phyloP scores from a whole-genome alignment of 2,113 vertebrate genomes.

The Columba janthina region DNA sequence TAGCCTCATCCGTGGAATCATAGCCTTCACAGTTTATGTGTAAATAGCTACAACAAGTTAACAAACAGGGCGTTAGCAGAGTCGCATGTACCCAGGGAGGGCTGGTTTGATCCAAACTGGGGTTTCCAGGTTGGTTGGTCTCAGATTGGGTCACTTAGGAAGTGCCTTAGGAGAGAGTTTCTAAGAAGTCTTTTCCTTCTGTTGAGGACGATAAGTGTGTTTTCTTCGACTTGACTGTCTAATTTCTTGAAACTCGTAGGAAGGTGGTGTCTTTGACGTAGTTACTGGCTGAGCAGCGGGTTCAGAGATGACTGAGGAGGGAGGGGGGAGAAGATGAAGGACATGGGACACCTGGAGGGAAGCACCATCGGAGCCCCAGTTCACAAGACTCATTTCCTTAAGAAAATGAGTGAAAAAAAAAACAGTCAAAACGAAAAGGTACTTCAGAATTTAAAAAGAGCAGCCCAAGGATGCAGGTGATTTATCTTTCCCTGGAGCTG shows the following conservation, averaged over 20 bases:
- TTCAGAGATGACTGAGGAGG: neutral
- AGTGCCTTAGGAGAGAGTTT: neutral
- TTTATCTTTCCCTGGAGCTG: neutral
- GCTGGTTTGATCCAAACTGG: neutral
- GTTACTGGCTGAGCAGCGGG: neutral
- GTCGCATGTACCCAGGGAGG: accelerated
- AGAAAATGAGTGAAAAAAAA: neutral
- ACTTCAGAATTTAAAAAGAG: neutral
- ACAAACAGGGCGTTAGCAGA: accelerated
- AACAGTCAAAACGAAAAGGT: neutral
- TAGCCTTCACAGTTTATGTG: neutral
- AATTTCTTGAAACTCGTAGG: neutral
- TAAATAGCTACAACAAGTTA: neutral
- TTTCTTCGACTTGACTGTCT: neutral
- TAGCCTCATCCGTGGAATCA: neutral
- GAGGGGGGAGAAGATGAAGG: neutral
- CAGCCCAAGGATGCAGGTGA: neutral
- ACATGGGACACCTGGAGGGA: neutral
- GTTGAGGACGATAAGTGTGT: neutral
- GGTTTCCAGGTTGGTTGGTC: neutral
- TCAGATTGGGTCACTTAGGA: neutral
- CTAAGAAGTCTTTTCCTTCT: neutral
- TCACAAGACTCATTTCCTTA: neutral
- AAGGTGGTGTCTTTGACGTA: neutral
- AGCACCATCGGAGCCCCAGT: accelerated